Evolutionary conservation across 2,888 invertebrate species (phyloP), one percentile per base, ranked within the genome.

Genomic region (Anarsia innoxiella): DNA sequence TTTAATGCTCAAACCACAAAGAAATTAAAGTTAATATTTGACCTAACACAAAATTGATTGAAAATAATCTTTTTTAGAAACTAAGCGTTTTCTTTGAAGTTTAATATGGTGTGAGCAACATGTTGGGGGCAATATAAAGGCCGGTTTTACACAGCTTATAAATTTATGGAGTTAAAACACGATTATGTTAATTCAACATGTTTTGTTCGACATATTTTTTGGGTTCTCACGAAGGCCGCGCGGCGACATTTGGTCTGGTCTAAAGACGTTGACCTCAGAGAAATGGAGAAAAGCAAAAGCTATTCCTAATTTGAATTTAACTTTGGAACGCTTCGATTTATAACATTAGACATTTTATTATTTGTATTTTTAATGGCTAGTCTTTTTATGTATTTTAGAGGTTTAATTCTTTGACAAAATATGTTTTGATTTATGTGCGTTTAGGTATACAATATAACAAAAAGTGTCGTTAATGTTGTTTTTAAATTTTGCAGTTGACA

Each of bases 231-330:
- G 76, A 66, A 66, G 66, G 64, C 52, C 63, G 55, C 42, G 27
- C 45, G 80, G 82, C 78, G 82, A 67, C 82, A 66, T 51, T 58
- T 59, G 56, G 82, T 82, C 82, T 82, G 68, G 62, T 53, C 36
- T 36, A 34, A 47, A 53, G 78, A 73, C 77, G 56, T 54, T 65
- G 79, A 76, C 69, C 75, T 57, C 42, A 15, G 48, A 40, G 45
- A 51, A 55, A 54, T 53, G 49, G 41, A 42, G 42, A 52, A 51
- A 48, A 33, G 33, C 33, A 26, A 25, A 30, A 31, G 23, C 31
- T 23, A 33, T 33, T 33, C 51, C 36, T 37, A 38, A 29, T 34
- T 28, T 42, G 41, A 37, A 48, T 51, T 46, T 43, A 45, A 37
- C 23, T 34, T 37, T 19, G n/a, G 32, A 28, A 37, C 40, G 39